phyloP scores from a whole-genome alignment of 2,888 invertebrate species.

The Alsophila aescularia region DNA sequence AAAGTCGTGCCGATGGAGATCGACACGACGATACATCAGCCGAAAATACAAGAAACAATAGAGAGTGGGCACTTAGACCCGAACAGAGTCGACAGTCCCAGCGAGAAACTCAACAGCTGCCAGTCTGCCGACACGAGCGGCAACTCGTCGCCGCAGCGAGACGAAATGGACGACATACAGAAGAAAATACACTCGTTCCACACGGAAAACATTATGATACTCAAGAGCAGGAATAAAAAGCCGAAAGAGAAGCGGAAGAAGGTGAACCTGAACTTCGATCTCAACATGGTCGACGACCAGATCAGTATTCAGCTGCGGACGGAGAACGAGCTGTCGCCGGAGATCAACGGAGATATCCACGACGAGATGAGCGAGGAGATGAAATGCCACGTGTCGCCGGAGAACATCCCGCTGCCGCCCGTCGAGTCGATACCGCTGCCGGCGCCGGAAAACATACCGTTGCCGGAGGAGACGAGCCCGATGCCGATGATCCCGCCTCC shows the following conservation, averaged over 20 bases:
- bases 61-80: conserved; percentile 57
- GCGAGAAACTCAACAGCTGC: conserved; percentile 68
- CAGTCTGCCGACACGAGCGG: conserved; percentile 79
- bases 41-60: conserved; percentile 66
- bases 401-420: conserved; percentile 72
- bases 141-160: conserved; percentile 77
- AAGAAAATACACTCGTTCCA: conserved; percentile 86
- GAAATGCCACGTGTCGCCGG: conserved; percentile 65
- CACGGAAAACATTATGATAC: conserved; percentile 85
- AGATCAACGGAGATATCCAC: conserved; percentile 70
- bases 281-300: conserved; percentile 81
- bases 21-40: conserved; percentile 70
- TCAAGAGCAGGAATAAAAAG: conserved; percentile 86
- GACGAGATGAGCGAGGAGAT: conserved; percentile 62
- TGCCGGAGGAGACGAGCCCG: conserved; percentile 69
- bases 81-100: conserved; percentile 67
- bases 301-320: conserved; percentile 79
- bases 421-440: conserved; percentile 78
- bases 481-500: conserved; percentile 62
- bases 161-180: conserved; percentile 86
- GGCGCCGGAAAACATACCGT: conserved; percentile 68
- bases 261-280: conserved; percentile 81
- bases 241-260: conserved; percentile 82
- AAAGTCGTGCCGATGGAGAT: conserved; percentile 79
- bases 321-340: conserved; percentile 60